phyloP scores from a whole-genome alignment of 2,888 invertebrate species.

The Pristionchus mayeri region DNA sequence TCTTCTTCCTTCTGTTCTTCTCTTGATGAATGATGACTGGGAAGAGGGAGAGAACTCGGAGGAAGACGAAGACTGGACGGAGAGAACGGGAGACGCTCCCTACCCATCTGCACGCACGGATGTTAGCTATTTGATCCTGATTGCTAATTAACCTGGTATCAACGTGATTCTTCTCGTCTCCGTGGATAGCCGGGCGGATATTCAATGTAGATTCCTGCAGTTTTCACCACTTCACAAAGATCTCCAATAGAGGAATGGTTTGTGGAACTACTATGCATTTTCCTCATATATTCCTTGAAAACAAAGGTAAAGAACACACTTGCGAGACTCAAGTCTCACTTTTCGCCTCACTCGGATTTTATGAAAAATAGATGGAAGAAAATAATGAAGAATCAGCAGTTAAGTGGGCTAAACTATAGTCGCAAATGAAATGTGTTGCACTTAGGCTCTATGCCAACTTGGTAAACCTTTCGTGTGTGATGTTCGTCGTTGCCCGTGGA shows the following conservation, averaged over 20 bases:
- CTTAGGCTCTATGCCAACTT: no score
- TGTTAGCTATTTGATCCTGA: no score
- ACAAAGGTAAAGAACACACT: no score
- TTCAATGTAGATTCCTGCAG: background rate
- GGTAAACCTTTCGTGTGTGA: background rate
- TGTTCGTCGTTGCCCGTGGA: background rate
- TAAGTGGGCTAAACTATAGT: no score
- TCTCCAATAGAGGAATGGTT: no score
- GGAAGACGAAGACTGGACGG: conserved; percentile 61
- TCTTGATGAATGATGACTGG: conserved; percentile 57
- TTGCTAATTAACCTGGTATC: conserved; percentile 43
- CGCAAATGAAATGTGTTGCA: no score
- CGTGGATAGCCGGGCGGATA: conserved; percentile 12
- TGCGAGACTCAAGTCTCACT: no score
- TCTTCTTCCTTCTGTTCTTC: conserved; percentile 33
- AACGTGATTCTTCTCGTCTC: conserved; percentile 20
- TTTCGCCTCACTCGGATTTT: background rate
- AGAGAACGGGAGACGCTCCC: conserved; percentile 64
- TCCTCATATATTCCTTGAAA: no score
- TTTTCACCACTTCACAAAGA: no score
- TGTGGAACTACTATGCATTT: no score
- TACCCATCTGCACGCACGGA: conserved; percentile 58
- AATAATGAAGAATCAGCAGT: no score
- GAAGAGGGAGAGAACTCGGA: conserved; percentile 65
- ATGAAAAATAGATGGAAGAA: no score